Evolutionary conservation across 2,888 invertebrate genomes (phyloP).

Genomic region (Lumbricus terrestris): DNA sequence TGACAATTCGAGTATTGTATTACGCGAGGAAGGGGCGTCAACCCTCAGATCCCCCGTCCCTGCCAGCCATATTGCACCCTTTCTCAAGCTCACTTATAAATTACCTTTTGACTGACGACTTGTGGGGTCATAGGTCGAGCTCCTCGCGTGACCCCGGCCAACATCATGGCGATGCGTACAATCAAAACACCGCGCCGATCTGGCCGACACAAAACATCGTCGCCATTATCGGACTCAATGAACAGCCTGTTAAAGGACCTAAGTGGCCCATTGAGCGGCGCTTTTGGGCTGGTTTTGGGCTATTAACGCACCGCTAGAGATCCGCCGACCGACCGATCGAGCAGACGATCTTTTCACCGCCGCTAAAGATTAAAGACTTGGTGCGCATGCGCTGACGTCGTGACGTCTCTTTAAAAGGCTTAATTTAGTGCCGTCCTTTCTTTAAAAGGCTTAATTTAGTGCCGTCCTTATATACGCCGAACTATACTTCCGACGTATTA

Average conservation of each 20-base stretch:
- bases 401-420: background rate
- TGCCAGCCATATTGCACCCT: background rate
- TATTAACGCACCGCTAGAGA: slow-evolving; percentile 4
- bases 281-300: slow-evolving; percentile 16
- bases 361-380: background rate
- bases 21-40: background rate
- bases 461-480: no score
- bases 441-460: no score
- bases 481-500: no score
- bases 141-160: background rate
- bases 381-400: background rate
- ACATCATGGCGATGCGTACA: background rate
- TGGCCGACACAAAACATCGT: background rate
- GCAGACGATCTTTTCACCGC: background rate
- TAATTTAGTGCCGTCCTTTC: background rate
- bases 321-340: background rate
- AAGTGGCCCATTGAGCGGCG: background rate
- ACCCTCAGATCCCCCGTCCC: background rate
- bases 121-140: background rate
- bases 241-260: background rate
- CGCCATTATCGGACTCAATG: background rate
- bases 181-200: slow-evolving; percentile 6
- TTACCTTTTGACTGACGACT: slow-evolving; percentile 17
- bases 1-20: background rate
- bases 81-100: background rate